Conservation (phyloP, 1,140 invertebrate genomes). For the Eulimnadia texana region DNA sequence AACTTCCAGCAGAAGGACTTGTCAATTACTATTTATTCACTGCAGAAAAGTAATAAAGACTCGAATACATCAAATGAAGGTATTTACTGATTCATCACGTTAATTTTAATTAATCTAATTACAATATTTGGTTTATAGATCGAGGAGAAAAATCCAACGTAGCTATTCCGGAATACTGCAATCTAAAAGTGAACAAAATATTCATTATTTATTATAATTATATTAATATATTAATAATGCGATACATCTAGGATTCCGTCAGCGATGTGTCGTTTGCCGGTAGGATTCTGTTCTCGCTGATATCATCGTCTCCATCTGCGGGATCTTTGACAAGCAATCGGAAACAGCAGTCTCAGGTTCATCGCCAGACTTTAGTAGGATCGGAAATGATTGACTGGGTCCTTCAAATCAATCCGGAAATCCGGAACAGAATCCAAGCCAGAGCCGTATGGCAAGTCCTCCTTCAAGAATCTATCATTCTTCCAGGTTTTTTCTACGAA, state of each 20-base stretch:
- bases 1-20: slow-evolving; percentile 16
- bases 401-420: slow-evolving; percentile 28
- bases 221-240: too few relatives aligned
- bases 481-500: slow-evolving; percentile 26
- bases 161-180: too few relatives aligned
- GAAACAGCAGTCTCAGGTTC: not conserved
- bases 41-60: slow-evolving; percentile 46
- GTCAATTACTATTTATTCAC: slow-evolving; percentile 25
- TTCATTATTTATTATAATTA: too few relatives aligned
- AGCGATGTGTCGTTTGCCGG: not conserved
- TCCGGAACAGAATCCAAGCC: slow-evolving; percentile 41
- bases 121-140: not conserved
- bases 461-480: slow-evolving; percentile 61
- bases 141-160: too few relatives aligned
- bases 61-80: too few relatives aligned
- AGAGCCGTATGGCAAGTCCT: slow-evolving; percentile 72
- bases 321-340: not conserved
- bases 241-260: too few relatives aligned
- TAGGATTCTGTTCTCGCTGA: not conserved
- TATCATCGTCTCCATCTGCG: not conserved
- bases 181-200: too few relatives aligned
- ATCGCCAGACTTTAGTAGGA: not conserved
- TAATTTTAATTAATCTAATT: not conserved
- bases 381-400: slow-evolving; percentile 42
- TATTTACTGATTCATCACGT: not conserved